Evolutionary conservation across 2,888 invertebrate species (phyloP), one percentile per base, ranked within the genome.

Genomic region (Orthosia incerta): DNA sequence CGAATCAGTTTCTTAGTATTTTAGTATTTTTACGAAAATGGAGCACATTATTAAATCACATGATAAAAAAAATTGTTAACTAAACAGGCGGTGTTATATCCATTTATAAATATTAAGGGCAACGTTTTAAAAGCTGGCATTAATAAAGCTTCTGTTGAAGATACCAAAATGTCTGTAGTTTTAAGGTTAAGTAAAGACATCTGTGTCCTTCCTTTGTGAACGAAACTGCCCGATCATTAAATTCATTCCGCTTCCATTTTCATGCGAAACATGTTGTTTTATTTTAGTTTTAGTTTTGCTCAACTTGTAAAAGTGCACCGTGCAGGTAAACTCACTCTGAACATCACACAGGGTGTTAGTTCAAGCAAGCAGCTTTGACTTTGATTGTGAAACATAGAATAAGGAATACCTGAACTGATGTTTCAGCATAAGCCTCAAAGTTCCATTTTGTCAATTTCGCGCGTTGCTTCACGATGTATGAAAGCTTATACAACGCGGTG

Each of bases 381-480:
- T 53, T 18, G 20, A 23, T 13, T 15, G 4, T 51, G 23, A 55
- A 57, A 26, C 13, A 13, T 55, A 15, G 5, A 26, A 26, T 26
- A 26, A 3, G 26, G 26, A 45, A 61, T 15, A 61, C 18, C 18
- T 50, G 18, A 55, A 31, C 46, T 46, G 5, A 9, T 55, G 16
- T 50, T 66, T 20, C 26, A 63, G 9, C 31, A 5, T 18, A 39
- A 46, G 13, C 12, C 26, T 50, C 0, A 20, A 13, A 55, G 26
- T 57, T 51, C 18, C 7, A 71, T 62, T 64, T 55, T 20, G 64
- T 51, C 23, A 26, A 73, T 56, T 67, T 31, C 46, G 9, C 20
- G 50, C 45, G 5, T 46, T n/a, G n/a, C 53, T 57, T 55, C 23
- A 23, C 23, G 16, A 26, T 48, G 16, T 31, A 31, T 65, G 16